These are phyloP conservation scores for Ptychadena robeensis DNA, from an alignment of 2,797 vertebrate species.

Conservation along the genomic window DNA sequence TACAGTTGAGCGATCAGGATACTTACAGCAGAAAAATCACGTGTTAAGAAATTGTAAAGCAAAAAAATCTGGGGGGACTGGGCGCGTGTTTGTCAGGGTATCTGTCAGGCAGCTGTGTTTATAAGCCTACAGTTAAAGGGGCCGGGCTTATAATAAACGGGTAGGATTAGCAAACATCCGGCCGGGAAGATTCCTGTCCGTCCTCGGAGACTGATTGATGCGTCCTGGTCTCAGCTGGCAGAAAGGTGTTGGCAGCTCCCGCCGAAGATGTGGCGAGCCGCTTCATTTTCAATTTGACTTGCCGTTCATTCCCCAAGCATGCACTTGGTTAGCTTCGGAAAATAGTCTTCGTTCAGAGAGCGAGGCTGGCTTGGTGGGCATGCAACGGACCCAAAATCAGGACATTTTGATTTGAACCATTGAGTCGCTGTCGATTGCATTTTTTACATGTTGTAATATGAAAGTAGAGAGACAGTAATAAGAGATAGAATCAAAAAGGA, in stretches of 20 bases:
- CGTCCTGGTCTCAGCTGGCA: constrained; percentile 78
- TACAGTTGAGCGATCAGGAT: constrained; percentile 73
- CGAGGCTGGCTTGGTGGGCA: neutral
- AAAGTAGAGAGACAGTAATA: too few relatives aligned
- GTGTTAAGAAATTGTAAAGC: constrained; percentile 69
- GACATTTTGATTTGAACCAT: constrained; percentile 29
- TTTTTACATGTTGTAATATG: too few relatives aligned
- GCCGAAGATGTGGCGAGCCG: constrained; percentile 45
- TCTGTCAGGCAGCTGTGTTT: constrained; percentile 79
- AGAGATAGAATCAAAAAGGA: too few relatives aligned
- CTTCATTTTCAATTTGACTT: constrained; percentile 47
- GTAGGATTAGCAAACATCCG: constrained; percentile 81
- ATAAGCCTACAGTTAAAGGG: constrained; percentile 74
- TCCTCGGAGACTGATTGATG: constrained; percentile 68
- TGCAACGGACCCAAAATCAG: neutral
- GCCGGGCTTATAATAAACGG: constrained; percentile 74
- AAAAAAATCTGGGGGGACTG: constrained; percentile 64
- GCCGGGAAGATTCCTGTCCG: constrained; percentile 67
- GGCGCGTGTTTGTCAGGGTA: constrained; percentile 72
- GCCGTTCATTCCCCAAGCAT: accelerated
- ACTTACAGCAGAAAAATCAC: constrained; percentile 69
- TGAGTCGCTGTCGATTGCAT: neutral
- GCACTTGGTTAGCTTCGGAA: constrained; percentile 16
- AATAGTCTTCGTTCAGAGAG: neutral
- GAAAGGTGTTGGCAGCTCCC: constrained; percentile 66